These are phyloP conservation scores for Sarcophaga peregrina DNA, from an alignment of 1,140 invertebrate genomes.

Conservation along the genomic window DNA sequence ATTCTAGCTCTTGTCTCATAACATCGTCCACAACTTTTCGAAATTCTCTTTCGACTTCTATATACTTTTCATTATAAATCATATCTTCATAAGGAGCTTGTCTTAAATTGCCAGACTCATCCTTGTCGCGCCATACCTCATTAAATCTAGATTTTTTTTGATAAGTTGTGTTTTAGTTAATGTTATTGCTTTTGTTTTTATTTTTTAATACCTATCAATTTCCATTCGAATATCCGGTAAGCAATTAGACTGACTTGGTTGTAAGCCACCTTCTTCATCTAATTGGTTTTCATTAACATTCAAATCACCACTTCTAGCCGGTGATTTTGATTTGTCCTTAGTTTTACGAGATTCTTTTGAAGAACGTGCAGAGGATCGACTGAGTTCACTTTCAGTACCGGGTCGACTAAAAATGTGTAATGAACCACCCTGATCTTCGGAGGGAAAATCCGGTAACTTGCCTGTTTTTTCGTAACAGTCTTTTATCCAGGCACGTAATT, in stretches of 20 bases:
- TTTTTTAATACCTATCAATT: conserved; percentile 71
- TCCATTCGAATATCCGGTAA: conserved; percentile 70
- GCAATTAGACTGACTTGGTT: conserved; percentile 71
- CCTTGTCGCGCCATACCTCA: conserved; percentile 84
- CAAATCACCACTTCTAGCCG: conserved; percentile 69
- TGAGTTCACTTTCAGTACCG: conserved; percentile 79
- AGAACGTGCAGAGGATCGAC: conserved; percentile 79
- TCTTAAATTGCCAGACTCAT: conserved; percentile 73
- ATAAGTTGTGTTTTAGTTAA: too few relatives aligned
- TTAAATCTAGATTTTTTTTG: conserved; percentile 68
- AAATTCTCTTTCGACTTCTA: conserved; percentile 86
- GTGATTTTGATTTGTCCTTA: conserved; percentile 72
- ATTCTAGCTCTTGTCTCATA: conserved; percentile 84
- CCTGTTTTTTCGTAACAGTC: conserved; percentile 82
- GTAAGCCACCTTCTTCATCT: conserved; percentile 70
- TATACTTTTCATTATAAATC: conserved; percentile 84
- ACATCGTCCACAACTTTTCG: conserved; percentile 85
- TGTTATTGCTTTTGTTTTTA: too few relatives aligned
- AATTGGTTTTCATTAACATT: conserved; percentile 71
- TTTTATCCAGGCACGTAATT: conserved; percentile 87
- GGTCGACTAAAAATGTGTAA: conserved; percentile 82
- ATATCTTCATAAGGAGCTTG: conserved; percentile 84
- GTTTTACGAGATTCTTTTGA: conserved; percentile 82
- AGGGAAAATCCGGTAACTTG: conserved; percentile 90
- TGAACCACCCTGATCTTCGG: conserved; percentile 90